Base-by-base conservation (phyloP, 2,888 invertebrate genomes). In the Phrixothrix hirtus region DNA sequence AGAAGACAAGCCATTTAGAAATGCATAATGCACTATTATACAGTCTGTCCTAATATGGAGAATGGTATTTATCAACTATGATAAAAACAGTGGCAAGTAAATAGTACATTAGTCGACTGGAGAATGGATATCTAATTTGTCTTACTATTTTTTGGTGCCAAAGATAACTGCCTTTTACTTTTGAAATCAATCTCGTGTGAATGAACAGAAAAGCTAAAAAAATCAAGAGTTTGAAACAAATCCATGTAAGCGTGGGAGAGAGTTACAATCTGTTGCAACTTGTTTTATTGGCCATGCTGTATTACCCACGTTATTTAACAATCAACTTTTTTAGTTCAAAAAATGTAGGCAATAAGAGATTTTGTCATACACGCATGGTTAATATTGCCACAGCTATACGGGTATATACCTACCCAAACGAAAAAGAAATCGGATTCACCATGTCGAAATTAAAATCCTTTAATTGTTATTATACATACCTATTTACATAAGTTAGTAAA, bases 11-110 rank as follows among this genome's bases (percentile, higher is more conserved):
- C 31, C n/a, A n/a, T n/a, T 29, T 38, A 29, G 37, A 25, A 38
- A 46, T 51, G 35, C 38, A 39, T 35, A 51, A 51, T 51, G 30
- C 36, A 35, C 45, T 37, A 51, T 46, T 51, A 45, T 35, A 51
- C 31, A n/a, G 26, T 12, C 26, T 35, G 12, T n/a, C 51, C 51
- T 45, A 51, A 51, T 46, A 51, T 14, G 51, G 51, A n/a, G n/a
- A 10, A 31, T 10, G 45, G 30, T 17, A 31, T 39, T 27, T 51
- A 51, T 51, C 37, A 51, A 29, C 12, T 15, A 21, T 29, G 13
- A 14, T 36, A 37, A 45, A 45, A 45, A 44, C 34, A 35, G 11
- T 16, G 30, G 9, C 14, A 21, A 38, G 32, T 25, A 32, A 41
- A 41, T 15, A 34, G 30, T 29, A 35, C 34, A 11, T 35, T 16